Base-by-base conservation (phyloP, 2,797 vertebrate genomes). In the Crocidura indochinensis region DNA sequence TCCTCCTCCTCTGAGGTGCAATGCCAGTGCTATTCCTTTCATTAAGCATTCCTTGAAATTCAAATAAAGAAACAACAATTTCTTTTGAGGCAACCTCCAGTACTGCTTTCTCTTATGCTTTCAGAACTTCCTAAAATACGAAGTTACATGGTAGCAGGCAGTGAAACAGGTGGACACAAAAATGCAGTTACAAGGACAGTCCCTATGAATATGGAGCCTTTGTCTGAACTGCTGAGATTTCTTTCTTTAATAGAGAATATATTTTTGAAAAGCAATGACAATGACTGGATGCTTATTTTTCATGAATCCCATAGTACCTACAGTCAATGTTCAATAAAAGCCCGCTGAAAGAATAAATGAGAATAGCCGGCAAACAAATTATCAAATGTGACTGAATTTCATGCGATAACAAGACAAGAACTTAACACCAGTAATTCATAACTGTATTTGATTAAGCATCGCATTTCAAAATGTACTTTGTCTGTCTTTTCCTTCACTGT, bases 391-490 rank as follows among this genome's bases (percentile, higher is more conserved):
- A 65, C 29, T 87, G 64, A 84, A 84, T 87, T 77, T 94, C 53
- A 84, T 64, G 47, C 84, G 77, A 76, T 91, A 87, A 69, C 3
- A 71, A 89, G 68, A n/a, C n/a, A 90, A 89, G 60, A 94, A 78
- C 49, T 1, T 51, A 95, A 93, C 62, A 91, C 0, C 31, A 79
- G 80, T 75, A 56, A 20, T 95, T 88, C 86, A 94, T 95, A 94
- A 84, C 49, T 84, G 87, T 79, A 95, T 88, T 97, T 95, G 90
- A 95, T 78, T 94, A 92, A 96, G 62, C 71, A 94, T 8, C 47
- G 19, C 68, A 84, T 94, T 94, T 60, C n/a, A 92, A 91, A 95
- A 12, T 68, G 95, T 83, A 76, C n/a, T 76, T 94, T 92, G 84
- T 49, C 38, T 72, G 80, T 14, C 72, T 91, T n/a, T 44, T 69